Conservation (phyloP, 2,797 vertebrate species). For the Ptychadena robeensis region DNA sequence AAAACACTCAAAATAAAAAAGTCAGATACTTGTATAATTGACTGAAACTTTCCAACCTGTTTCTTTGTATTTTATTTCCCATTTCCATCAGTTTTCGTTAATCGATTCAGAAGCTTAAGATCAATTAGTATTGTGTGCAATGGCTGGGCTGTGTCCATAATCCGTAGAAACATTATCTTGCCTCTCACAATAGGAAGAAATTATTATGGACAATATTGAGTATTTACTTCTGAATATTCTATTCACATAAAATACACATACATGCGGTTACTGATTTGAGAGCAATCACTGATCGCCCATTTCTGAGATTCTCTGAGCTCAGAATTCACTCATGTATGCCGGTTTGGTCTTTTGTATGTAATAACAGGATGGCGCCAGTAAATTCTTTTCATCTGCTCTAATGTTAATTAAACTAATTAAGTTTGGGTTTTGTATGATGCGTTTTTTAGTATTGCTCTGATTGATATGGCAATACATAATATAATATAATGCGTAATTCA, state of each 20-base stretch:
- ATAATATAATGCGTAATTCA: too few species aligned
- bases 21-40: too few species aligned
- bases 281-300: not conserved
- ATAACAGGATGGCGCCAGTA: conserved; percentile 22
- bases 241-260: not conserved
- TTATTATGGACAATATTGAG: not conserved
- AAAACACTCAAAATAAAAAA: too few species aligned
- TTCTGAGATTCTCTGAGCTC: not conserved
- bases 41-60: too few species aligned
- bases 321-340: too few species aligned
- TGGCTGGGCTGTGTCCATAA: too few species aligned
- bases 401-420: conserved; percentile 6
- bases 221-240: not conserved
- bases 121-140: too few species aligned
- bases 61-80: too few species aligned
- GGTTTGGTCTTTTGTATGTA: not conserved
- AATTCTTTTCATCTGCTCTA: not conserved
- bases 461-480: not conserved
- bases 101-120: too few species aligned
- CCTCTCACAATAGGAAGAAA: too few species aligned
- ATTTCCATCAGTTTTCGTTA: too few species aligned
- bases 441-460: not conserved
- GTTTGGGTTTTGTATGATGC: conserved; percentile 14
- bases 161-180: too few species aligned
- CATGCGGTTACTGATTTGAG: not conserved